phyloP scores from a whole-genome alignment of 2,797 vertebrate genomes.

The Glyptemys insculpta region DNA sequence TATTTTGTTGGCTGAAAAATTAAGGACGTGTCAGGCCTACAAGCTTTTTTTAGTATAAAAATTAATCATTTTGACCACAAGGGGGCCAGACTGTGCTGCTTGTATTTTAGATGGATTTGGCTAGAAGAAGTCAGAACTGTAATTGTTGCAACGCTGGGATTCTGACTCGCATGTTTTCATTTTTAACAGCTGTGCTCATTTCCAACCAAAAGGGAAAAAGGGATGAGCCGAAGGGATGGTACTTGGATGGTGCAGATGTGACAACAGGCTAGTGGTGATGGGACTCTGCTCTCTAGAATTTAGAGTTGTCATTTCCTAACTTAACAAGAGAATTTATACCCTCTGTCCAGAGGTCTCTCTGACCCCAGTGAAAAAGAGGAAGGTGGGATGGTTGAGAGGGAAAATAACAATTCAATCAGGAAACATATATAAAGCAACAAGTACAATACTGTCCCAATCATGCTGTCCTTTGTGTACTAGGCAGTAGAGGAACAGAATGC shows the following conservation, averaged over 20 bases:
- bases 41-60: conserved; percentile 28
- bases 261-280: conserved; percentile 23
- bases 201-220: conserved; percentile 63
- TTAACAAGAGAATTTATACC: not conserved
- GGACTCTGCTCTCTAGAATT: not conserved
- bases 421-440: conserved; percentile 6
- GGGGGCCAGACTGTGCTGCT: not conserved
- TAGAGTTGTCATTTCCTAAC: not conserved
- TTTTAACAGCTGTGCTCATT: conserved; percentile 78
- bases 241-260: conserved; percentile 19
- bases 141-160: conserved; percentile 43
- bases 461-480: conserved; percentile 38
- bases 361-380: rapidly evolving
- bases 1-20: conserved; percentile 31
- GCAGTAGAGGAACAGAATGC: conserved; percentile 9
- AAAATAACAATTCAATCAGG: conserved; percentile 21
- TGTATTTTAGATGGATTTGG: not conserved
- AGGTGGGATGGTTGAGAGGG: not conserved
- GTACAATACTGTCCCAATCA: conserved; percentile 6
- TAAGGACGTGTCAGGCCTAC: not conserved
- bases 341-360: not conserved
- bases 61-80: not conserved
- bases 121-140: conserved; percentile 47
- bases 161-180: conserved; percentile 77
- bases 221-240: conserved; percentile 50